Conservation (phyloP, 2,113 vertebrate genomes). For the Leuciscus idus region DNA sequence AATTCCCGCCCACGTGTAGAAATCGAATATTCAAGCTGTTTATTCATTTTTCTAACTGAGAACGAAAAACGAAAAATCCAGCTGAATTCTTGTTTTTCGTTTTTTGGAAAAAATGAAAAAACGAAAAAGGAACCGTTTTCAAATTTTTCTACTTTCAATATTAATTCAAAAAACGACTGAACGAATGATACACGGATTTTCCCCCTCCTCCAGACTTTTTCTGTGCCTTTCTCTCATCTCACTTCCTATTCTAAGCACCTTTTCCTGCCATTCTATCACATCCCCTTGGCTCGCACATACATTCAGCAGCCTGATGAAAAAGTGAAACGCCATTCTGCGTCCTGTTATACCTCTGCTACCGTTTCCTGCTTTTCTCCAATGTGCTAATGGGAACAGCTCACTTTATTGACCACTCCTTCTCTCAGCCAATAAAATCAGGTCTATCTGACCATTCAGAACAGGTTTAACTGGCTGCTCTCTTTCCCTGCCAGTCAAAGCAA, state of each 20-base stretch:
- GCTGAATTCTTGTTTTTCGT: too few species aligned
- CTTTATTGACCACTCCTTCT: constrained; percentile 17
- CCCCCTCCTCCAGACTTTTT: constrained; percentile 29
- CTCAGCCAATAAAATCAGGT: background rate
- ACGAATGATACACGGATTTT: too few species aligned
- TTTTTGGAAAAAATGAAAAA: too few species aligned
- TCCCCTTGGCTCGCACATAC: constrained; percentile 7
- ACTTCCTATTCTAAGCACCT: constrained; percentile 33
- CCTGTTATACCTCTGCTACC: constrained; percentile 42
- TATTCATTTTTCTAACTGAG: too few species aligned
- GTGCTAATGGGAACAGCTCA: constrained; percentile 23
- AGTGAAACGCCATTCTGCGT: constrained; percentile 54
- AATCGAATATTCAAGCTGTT: too few species aligned
- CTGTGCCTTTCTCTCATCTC: constrained; percentile 36
- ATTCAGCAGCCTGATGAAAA: constrained; percentile 23
- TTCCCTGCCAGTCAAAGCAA: background rate
- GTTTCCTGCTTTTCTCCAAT: constrained; percentile 58
- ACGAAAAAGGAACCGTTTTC: too few species aligned
- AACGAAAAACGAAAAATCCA: too few species aligned
- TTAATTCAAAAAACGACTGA: too few species aligned
- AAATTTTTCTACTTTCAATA: too few species aligned
- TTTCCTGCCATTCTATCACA: constrained; percentile 46
- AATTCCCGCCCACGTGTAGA: too few species aligned
- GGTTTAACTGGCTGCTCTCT: background rate
- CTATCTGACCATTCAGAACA: background rate